Evolutionary conservation across 2,888 invertebrate species (phyloP).

Genomic region (Calameuta idolon): DNA sequence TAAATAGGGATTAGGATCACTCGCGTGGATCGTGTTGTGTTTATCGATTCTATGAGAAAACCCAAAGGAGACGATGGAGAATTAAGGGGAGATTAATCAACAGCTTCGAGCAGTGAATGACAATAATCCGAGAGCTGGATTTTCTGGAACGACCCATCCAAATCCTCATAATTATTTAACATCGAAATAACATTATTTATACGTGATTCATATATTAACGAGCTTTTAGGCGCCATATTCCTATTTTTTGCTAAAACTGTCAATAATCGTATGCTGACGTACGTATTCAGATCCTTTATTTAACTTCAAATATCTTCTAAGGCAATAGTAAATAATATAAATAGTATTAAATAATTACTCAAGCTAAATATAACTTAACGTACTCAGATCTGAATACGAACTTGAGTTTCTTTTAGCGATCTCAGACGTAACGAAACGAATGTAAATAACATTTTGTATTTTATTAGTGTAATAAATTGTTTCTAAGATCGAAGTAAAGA

Average conservation of each 20-base stretch:
- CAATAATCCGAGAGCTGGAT: background rate
- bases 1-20: conserved; percentile 19
- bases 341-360: conserved; percentile 2
- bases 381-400: conserved; percentile 7
- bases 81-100: conserved; percentile 17
- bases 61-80: background rate
- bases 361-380: conserved; percentile 7
- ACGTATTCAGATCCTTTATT: too few species aligned
- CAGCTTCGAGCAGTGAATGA: background rate
- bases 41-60: background rate
- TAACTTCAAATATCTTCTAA: too few species aligned
- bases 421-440: conserved; percentile 17
- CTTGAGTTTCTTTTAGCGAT: conserved; percentile 22
- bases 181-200: conserved; percentile 5
- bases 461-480: conserved; percentile 3
- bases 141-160: background rate
- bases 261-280: background rate
- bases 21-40: background rate
- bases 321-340: conserved; percentile 1
- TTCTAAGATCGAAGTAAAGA: background rate
- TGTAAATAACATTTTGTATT: conserved; percentile 35
- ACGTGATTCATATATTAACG: conserved; percentile 1
- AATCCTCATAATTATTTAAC: background rate
- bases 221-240: conserved; percentile 19
- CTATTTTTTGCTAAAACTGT: background rate